These are phyloP conservation scores for Loris lydekkerianus DNA, from an alignment of 2,797 vertebrate species.

Conservation along the genomic window DNA sequence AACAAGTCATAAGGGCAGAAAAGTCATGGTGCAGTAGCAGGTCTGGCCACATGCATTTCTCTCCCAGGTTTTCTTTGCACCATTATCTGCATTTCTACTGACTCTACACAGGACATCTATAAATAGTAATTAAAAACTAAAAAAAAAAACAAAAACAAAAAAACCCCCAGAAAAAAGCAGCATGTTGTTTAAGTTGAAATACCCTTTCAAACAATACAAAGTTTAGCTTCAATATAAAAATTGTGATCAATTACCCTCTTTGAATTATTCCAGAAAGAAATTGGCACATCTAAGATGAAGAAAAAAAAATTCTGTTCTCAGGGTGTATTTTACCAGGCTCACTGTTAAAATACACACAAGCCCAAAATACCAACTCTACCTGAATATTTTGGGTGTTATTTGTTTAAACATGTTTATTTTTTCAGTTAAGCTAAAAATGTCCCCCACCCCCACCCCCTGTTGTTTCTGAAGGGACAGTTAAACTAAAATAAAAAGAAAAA, in stretches of 20 bases:
- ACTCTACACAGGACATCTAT: constrained; percentile 76
- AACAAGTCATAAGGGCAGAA: constrained; percentile 66
- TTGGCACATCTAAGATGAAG: constrained; percentile 80
- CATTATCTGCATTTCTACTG: constrained; percentile 69
- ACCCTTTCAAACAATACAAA: constrained; percentile 75
- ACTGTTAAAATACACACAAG: constrained; percentile 47
- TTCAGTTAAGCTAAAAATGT: constrained; percentile 85
- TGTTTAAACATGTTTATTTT: constrained; percentile 85
- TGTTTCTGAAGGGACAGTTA: constrained; percentile 68
- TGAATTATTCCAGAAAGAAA: constrained; percentile 82
- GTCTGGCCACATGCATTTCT: not conserved
- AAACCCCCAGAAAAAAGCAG: constrained; percentile 48
- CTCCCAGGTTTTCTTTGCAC: not conserved
- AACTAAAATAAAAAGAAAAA: constrained; percentile 81
- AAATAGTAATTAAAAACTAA: constrained; percentile 60
- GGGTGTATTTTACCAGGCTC: not conserved
- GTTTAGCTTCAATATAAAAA: constrained; percentile 72
- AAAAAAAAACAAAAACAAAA: not conserved
- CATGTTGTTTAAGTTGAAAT: constrained; percentile 41
- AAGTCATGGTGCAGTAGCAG: not conserved
- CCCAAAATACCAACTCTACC: constrained; percentile 84
- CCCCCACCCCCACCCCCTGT: constrained; percentile 57
- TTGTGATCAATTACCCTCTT: constrained; percentile 75
- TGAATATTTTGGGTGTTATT: constrained; percentile 82
- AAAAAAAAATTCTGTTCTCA: constrained; percentile 83